These are phyloP conservation scores for Conchocele bisecta DNA, from an alignment of 2,888 invertebrate species.

Conservation along the genomic window DNA sequence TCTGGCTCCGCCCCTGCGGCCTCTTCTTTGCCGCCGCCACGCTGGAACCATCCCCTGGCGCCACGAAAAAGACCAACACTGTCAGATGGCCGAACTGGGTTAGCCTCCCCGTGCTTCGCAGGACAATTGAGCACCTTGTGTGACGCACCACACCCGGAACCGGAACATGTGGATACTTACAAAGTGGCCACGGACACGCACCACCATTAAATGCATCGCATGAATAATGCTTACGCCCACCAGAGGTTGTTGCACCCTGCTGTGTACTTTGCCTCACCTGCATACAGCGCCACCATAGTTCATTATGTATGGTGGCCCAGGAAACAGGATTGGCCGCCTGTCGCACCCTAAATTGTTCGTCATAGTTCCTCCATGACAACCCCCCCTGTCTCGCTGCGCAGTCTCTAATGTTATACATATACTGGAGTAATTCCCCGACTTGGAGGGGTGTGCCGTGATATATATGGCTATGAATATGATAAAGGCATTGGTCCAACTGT, in stretches of 20 bases:
- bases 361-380: slow-evolving; percentile 25
- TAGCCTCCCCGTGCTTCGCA: background rate
- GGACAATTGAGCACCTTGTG: too few relatives aligned
- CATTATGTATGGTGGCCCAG: slow-evolving; percentile 25
- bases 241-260: background rate
- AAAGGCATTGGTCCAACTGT: slow-evolving; percentile 45
- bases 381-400: slow-evolving; percentile 13
- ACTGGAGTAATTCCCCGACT: slow-evolving; percentile 29
- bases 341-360: slow-evolving; percentile 36
- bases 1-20: background rate
- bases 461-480: slow-evolving; percentile 26
- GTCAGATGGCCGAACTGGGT: background rate
- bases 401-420: slow-evolving; percentile 29
- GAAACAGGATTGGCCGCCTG: slow-evolving; percentile 8
- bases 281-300: slow-evolving; percentile 38
- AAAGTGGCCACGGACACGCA: slow-evolving; percentile 19
- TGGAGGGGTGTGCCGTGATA: background rate
- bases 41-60: too few relatives aligned
- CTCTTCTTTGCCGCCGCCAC: too few relatives aligned
- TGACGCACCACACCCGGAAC: slow-evolving; percentile 5
- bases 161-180: slow-evolving; percentile 26
- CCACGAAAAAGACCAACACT: too few relatives aligned
- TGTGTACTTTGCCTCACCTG: background rate
- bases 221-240: background rate
- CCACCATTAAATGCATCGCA: slow-evolving; percentile 30